Evolutionary conservation across 2,113 vertebrate species (phyloP), one percentile per base, ranked within the genome.

Genomic region (Eulemur rufifrons): DNA sequence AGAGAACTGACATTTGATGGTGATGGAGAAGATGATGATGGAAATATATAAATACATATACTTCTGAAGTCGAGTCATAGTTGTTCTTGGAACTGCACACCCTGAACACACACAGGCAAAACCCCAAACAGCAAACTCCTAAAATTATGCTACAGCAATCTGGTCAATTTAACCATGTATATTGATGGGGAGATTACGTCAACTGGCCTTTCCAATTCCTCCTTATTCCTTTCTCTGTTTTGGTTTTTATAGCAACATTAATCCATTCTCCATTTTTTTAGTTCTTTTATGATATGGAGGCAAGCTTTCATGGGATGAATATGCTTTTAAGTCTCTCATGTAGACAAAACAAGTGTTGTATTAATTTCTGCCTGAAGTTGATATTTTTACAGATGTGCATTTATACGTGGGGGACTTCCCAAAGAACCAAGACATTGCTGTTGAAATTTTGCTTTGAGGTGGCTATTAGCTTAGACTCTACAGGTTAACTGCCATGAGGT

Each of bases 21-120:
- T 85, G 84, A 96, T 86, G 32, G 61, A 96, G 89, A 85, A 93
- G 56, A 96, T 18, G 64, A 88, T 77, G 93, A 81, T 96, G 91
- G 69, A 88, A 95, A 96, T 95, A 95, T 96, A 96, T 94, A 98
- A 97, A 96, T 97, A 94, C 87, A 98, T 98, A 98, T 95, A 93
- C 82, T 97, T 97, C 86, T 96, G 94, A 95, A 97, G 86, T 92
- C 89, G 37, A 98, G 96, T 97, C 96, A 98, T 96, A 98, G 94
- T 96, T 98, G 94, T 90, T 98, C 97, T 92, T 94, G 61, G 91
- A 98, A 97, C 50, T 89, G 76, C 68, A 93, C 2, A 81, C 42
- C 39, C 86, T 89, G 68, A 96, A 71, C 78, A 89, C 80, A 87
- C 63, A 94, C 21, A 97, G 61, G 92, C 13, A 91, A 92, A 96